Conservation (phyloP, 2,888 invertebrate genomes). For the Trissonchulus latispiculum region DNA sequence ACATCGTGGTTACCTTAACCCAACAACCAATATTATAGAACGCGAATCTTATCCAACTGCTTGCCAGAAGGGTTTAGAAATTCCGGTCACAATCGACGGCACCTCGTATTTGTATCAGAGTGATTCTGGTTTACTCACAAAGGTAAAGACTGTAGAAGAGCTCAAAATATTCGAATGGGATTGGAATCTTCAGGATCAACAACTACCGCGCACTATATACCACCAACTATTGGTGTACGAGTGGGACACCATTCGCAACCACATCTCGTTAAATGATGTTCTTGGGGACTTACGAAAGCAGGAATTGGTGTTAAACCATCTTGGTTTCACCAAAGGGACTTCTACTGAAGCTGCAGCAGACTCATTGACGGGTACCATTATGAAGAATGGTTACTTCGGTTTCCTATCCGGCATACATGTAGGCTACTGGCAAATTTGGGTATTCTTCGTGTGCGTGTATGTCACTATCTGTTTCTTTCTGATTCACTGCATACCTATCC, state of each 20-base stretch:
- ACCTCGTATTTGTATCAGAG: background rate
- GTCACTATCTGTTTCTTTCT: background rate
- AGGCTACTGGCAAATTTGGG: background rate
- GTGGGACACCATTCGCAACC: background rate
- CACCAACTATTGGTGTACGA: background rate
- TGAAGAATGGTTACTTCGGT: background rate
- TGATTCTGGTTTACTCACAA: background rate
- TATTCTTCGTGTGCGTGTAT: background rate
- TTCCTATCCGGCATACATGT: background rate
- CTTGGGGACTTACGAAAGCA: background rate
- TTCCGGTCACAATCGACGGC: background rate
- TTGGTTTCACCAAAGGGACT: too few species aligned
- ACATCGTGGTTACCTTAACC: background rate
- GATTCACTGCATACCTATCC: background rate
- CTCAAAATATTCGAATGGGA: background rate
- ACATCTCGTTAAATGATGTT: background rate
- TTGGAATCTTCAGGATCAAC: background rate
- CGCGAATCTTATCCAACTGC: background rate
- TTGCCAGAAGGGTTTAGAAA: background rate
- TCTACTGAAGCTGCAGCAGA: background rate
- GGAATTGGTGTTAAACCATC: background rate
- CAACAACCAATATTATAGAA: background rate
- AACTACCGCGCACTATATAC: background rate
- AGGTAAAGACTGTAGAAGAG: background rate
- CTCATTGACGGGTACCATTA: background rate